Conservation (phyloP, 2,888 invertebrate genomes). For the Lepidonotus clava region DNA sequence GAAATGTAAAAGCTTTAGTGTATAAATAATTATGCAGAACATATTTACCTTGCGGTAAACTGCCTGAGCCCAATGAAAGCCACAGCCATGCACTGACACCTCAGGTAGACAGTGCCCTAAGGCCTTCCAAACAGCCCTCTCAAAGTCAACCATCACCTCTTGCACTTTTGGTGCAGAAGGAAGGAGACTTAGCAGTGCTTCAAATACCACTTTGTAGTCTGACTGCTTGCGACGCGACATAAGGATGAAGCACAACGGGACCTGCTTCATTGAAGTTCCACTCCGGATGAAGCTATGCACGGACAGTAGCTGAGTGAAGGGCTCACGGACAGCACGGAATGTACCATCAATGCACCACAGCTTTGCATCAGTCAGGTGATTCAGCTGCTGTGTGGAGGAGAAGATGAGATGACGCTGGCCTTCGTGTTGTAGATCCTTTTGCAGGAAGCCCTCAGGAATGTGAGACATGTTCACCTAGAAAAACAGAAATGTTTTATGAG, state of each 20-base stretch:
- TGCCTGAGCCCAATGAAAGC: neutral
- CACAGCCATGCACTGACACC: constrained; percentile 18
- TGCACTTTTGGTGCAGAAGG: neutral
- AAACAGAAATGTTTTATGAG: no score
- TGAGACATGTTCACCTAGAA: neutral
- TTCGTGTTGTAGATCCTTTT: neutral
- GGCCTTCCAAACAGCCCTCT: neutral
- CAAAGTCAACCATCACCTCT: constrained; percentile 23
- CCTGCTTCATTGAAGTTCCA: neutral
- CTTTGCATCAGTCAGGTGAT: neutral
- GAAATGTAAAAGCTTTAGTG: no score
- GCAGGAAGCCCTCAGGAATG: neutral
- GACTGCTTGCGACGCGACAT: neutral
- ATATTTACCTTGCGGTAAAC: neutral
- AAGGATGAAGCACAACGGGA: neutral
- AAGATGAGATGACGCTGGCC: neutral
- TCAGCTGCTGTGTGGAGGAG: neutral
- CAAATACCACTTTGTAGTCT: neutral
- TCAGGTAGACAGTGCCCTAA: neutral
- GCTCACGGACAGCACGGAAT: neutral
- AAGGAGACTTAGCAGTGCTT: neutral
- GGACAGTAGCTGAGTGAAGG: neutral
- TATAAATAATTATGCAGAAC: no score
- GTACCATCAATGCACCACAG: neutral
- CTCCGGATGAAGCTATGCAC: neutral